Conservation (phyloP, 2,888 invertebrate genomes). For the Cephus spinipes region DNA sequence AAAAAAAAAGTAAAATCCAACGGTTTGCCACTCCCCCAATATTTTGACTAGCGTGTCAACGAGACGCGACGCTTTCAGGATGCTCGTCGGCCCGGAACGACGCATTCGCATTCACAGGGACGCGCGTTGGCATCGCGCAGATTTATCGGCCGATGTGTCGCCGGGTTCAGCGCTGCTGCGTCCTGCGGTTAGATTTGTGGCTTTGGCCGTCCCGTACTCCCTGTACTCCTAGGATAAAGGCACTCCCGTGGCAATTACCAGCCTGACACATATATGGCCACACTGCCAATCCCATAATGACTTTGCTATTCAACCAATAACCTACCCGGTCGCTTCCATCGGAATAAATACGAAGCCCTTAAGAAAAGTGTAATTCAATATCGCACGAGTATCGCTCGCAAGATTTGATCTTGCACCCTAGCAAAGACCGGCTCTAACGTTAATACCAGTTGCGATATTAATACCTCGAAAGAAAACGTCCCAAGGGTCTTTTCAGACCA, state of each 20-base stretch:
- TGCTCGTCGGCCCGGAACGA: conserved; percentile 63
- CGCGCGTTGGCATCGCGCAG: conserved; percentile 38
- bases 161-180: conserved; percentile 46
- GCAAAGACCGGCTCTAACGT: not conserved
- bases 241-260: not conserved
- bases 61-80: conserved; percentile 52
- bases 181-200: conserved; percentile 62
- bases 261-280: not conserved
- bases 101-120: conserved; percentile 49
- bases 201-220: conserved; percentile 58
- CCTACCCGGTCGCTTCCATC: not conserved
- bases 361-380: not conserved
- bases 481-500: not conserved
- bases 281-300: not conserved
- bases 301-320: not conserved
- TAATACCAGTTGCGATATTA: not conserved
- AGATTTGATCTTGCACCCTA: not conserved
- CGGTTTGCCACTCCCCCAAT: conserved; percentile 60
- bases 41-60: conserved; percentile 66
- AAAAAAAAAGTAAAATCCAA: not conserved
- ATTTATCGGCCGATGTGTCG: conserved; percentile 62
- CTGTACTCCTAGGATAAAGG: conserved; percentile 47
- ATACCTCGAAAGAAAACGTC: not conserved
- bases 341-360: not conserved
- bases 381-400: not conserved